These are phyloP conservation scores for Zaprionus ornatus DNA, from an alignment of 1,140 invertebrate species.

Conservation along the genomic window DNA sequence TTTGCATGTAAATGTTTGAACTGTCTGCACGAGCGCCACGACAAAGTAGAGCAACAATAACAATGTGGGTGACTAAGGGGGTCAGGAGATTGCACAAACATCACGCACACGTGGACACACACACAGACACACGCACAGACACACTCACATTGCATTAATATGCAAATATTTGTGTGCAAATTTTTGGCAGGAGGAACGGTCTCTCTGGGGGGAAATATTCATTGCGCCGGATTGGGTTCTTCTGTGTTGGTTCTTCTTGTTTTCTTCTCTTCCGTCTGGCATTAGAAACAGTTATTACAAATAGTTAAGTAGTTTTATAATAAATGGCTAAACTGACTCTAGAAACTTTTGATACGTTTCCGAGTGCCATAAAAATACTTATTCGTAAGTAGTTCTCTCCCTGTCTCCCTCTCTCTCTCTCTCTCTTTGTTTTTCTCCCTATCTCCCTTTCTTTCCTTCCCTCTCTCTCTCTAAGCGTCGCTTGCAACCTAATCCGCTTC, in stretches of 20 bases:
- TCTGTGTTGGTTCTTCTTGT: too few species aligned
- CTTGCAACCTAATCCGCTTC: slow-evolving; percentile 31
- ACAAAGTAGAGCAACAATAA: slow-evolving; percentile 58
- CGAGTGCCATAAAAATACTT: background rate
- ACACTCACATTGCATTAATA: slow-evolving; percentile 64
- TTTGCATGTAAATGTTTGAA: slow-evolving; percentile 77
- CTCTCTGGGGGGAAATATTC: background rate
- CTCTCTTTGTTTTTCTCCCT: too few species aligned
- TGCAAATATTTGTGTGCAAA: slow-evolving; percentile 71
- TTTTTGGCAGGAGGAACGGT: slow-evolving; percentile 42
- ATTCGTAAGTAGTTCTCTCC: background rate
- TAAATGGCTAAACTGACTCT: background rate
- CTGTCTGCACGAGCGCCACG: slow-evolving; percentile 72
- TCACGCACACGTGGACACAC: slow-evolving; percentile 29
- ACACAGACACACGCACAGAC: background rate
- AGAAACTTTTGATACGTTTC: background rate
- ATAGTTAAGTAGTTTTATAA: background rate
- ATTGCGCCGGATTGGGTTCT: background rate
- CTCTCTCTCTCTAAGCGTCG: background rate
- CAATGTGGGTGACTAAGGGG: slow-evolving; percentile 41
- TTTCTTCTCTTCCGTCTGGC: too few species aligned
- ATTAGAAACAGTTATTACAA: background rate
- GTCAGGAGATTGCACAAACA: slow-evolving; percentile 61
- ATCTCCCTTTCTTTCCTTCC: background rate
- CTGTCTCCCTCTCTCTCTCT: background rate